Percentiles rank a stretch among this genome's conserved stretches.
Conservation (phyloP, 2,888 invertebrate genomes). For the Reticulitermes lucifugus region DNA sequence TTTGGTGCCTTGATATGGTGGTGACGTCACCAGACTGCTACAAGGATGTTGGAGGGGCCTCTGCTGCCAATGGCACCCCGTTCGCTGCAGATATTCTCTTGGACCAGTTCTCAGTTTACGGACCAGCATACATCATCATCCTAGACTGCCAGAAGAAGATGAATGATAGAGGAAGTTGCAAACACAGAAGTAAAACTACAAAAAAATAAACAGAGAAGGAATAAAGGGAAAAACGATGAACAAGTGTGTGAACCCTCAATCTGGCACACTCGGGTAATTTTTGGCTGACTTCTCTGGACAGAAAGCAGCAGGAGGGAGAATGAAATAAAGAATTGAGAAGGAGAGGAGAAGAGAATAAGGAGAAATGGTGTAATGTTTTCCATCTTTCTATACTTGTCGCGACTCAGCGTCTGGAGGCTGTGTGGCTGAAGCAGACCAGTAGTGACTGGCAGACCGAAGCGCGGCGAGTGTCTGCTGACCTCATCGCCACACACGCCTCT, state of each 20-base stretch:
- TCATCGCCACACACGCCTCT: not conserved
- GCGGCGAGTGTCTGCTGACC: not conserved
- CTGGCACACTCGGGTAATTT: not conserved
- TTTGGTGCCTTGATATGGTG: not conserved
- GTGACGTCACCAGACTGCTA: not conserved
- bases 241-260: not conserved
- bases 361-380: conserved; percentile 21
- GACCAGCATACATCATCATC: not conserved
- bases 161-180: conserved; percentile 3
- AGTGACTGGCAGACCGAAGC: not conserved
- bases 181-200: not conserved
- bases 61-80: not conserved
- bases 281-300: not conserved
- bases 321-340: not conserved
- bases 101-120: not conserved
- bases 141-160: not conserved
- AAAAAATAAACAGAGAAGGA: not conserved
- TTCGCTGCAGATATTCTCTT: conserved; percentile 1
- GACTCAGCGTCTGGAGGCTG: not conserved
- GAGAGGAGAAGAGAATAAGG: conserved; percentile 6
- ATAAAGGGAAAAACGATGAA: not conserved
- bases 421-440: not conserved
- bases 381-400: conserved; percentile 21
- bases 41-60: not conserved
- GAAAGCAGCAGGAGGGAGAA: not conserved